Percentiles rank a stretch among this genome's conserved stretches.
These are phyloP conservation scores for Anthopleura sola DNA, from an alignment of 64 coral and sea anemone species.

Conservation along the genomic window DNA sequence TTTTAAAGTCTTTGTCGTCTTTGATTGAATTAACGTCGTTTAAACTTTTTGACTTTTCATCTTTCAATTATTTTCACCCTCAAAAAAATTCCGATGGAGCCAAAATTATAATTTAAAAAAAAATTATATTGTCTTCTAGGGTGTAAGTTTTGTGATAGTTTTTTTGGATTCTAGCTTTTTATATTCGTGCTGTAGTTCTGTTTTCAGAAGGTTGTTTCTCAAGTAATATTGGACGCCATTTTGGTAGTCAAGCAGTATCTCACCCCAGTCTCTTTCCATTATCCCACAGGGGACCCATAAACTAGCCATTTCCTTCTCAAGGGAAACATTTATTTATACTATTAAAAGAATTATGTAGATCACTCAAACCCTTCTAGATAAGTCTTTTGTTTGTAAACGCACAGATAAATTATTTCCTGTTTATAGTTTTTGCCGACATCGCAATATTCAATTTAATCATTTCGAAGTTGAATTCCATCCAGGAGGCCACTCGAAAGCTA, in stretches of 20 bases:
- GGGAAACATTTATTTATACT: neutral
- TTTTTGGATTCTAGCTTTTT: neutral
- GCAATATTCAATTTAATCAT: neutral
- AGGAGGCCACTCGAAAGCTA: neutral
- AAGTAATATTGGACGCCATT: slow-evolving; percentile 11
- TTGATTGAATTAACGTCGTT: neutral
- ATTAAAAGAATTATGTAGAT: neutral
- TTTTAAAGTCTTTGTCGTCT: too few species aligned
- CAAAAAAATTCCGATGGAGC: neutral
- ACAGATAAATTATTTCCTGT: neutral
- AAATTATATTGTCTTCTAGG: neutral
- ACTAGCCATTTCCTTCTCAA: neutral
- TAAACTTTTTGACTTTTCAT: neutral
- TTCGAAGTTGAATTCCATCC: neutral
- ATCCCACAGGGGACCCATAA: slow-evolving; percentile 1
- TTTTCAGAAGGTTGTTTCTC: neutral
- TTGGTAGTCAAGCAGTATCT: slow-evolving; percentile 10
- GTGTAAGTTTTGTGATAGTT: neutral
- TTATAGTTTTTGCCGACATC: neutral
- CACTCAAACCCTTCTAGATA: neutral
- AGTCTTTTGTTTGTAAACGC: neutral
- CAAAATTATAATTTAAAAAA: neutral
- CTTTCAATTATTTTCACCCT: neutral
- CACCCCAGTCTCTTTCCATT: neutral
- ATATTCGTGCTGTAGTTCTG: neutral